Conservation (phyloP, 2,113 vertebrate genomes). For the Bucco capensis region DNA sequence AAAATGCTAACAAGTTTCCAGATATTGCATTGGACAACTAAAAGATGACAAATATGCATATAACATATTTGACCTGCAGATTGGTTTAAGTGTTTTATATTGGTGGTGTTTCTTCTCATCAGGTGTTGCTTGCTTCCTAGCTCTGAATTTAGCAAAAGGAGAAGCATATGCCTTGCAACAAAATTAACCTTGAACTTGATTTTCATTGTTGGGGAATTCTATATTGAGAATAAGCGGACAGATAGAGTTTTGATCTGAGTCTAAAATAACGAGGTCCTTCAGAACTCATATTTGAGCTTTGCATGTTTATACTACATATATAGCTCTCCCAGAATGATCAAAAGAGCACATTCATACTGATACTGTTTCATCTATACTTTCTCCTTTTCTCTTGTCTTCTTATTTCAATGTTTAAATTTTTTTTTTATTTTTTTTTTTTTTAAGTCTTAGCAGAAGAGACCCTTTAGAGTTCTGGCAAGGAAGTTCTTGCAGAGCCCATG, state of each 20-base stretch:
- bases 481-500: rapidly evolving
- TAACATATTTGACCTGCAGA: not conserved
- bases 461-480: not conserved
- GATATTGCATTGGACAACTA: not conserved
- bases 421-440: rapidly evolving
- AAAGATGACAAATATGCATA: not conserved
- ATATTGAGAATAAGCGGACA: not conserved
- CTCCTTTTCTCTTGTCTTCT: not conserved
- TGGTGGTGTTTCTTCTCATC: not conserved
- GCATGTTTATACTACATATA: not conserved
- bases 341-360: not conserved
- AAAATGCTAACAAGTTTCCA: not conserved
- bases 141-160: not conserved
- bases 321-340: not conserved
- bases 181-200: not conserved
- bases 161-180: not conserved
- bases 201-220: not conserved
- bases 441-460: not conserved
- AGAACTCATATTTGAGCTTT: not conserved
- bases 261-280: not conserved
- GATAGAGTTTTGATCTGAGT: not conserved
- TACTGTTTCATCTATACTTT: not conserved
- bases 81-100: not conserved
- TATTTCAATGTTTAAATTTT: not conserved
- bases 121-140: not conserved